phyloP scores from a whole-genome alignment of 2,888 invertebrate species.

The Zaprionus lineosus region DNA sequence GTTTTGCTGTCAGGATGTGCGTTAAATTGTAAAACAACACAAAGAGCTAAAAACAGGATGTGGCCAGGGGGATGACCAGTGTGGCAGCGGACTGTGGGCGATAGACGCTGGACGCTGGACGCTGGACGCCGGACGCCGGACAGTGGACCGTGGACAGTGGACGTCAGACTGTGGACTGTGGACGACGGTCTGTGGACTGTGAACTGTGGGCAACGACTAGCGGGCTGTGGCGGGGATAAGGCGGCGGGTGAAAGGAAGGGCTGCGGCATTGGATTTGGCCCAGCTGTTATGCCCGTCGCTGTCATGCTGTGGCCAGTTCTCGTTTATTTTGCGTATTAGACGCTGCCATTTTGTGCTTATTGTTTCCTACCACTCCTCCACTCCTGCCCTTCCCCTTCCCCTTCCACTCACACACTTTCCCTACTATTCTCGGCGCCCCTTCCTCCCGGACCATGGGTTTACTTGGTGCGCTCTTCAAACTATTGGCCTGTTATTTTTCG shows the following conservation, averaged over 20 bases:
- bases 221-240: neutral
- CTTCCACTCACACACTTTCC: neutral
- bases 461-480: conserved; percentile 25
- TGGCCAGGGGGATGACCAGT: neutral
- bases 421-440: neutral
- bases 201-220: too few species aligned
- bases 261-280: conserved; percentile 31
- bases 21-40: conserved; percentile 77
- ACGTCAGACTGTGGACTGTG: neutral
- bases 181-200: neutral
- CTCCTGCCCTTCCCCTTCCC: neutral
- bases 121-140: neutral
- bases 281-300: conserved; percentile 46
- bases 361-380: conserved; percentile 45
- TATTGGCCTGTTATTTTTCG: conserved; percentile 69
- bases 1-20: conserved; percentile 70
- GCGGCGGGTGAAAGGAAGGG: neutral
- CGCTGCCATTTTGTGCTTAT: conserved; percentile 75
- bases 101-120: neutral
- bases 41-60: conserved; percentile 31
- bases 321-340: conserved; percentile 79
- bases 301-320: conserved; percentile 67
- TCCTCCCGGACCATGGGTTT: neutral
- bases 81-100: neutral
- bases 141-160: neutral